Conservation (phyloP, 2,113 vertebrate genomes). For the Thunnus thynnus region DNA sequence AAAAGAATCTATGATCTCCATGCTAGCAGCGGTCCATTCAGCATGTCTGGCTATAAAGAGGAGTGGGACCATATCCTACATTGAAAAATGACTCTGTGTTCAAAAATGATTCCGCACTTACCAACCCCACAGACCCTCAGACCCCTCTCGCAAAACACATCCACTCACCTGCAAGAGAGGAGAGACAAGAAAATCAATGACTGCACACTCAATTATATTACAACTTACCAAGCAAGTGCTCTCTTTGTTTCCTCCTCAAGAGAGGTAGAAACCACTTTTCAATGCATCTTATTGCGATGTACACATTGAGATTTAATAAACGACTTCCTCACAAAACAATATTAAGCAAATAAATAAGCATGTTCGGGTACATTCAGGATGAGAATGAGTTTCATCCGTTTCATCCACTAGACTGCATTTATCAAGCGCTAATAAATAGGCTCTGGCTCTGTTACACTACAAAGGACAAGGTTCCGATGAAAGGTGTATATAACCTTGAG, state of each 20-base stretch:
- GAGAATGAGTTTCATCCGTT: conserved; percentile 7
- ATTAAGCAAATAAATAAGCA: background rate
- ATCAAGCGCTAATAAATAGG: conserved; percentile 39
- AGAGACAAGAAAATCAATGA: conserved; percentile 83
- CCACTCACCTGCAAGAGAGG: conserved; percentile 83
- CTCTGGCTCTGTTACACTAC: conserved; percentile 1
- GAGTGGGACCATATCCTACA: conserved; percentile 39
- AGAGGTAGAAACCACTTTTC: conserved; percentile 23
- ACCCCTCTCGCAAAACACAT: conserved; percentile 75
- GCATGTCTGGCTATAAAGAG: conserved; percentile 47
- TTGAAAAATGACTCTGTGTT: conserved; percentile 75
- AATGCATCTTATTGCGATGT: conserved; percentile 34
- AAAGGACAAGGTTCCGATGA: conserved; percentile 14
- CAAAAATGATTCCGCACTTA: conserved; percentile 73
- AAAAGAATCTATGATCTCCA: conserved; percentile 23
- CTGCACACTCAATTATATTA: conserved; percentile 77
- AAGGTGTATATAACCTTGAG: conserved; percentile 48
- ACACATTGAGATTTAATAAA: conserved; percentile 1
- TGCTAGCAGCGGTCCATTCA: conserved; percentile 42
- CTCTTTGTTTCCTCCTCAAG: conserved; percentile 53
- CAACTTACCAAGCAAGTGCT: conserved; percentile 55
- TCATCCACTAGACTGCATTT: conserved; percentile 1
- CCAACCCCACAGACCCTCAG: conserved; percentile 65
- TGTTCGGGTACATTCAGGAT: background rate
- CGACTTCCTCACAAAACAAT: conserved; percentile 8